Base-by-base conservation (phyloP, 2,888 invertebrate species). In the Anticlea derivata region DNA sequence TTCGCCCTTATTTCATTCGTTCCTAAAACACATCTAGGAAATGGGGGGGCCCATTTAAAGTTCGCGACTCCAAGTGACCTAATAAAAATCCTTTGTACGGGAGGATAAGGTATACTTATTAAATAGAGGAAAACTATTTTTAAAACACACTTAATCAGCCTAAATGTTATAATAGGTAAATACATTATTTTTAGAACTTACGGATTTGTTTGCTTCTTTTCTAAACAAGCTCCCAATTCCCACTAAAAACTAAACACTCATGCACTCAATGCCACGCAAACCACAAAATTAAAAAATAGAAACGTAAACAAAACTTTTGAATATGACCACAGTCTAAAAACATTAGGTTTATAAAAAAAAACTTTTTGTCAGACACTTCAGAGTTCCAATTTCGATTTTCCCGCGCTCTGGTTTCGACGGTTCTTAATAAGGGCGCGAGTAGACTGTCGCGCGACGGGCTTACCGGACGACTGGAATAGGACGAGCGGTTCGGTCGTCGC, bases 391-490 rank as follows among this genome's bases (percentile, higher is more conserved):
- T 67, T 69, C 49, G 57, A 65, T 66, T 58, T 66, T 68, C 63
- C 61, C 73, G 66, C 73, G 65, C 35, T 59, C 39, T 30, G 26
- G 10, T 44, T 51, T 54, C 44, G 64, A 54, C 63, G 58, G 59
- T 48, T 46, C 54, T 44, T 54, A 41, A 59, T 69, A 65, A 66
- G 54, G 70, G 68, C 55, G 60, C 58, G 64, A 66, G 44, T 46
- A 69, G 68, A 74, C 72, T 70, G 63, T 54, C 68, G 60, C 70
- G 65, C 63, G 54, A 58, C 61, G 65, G 59, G 71, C 66, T 75
- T 55, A 56, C 64, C 70, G 71, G 20, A 63, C 67, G 64, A 70
- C 72, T 70, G 69, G 43, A 20, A 29, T 34, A n/a, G 13, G 39
- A 30, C 50, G 47, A 41, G 31, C 35, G 59, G 55, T 58, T 44